Evolutionary conservation across 2,797 vertebrate genomes (phyloP), one percentile per base, ranked within the genome.

Genomic region (Channa striata): DNA sequence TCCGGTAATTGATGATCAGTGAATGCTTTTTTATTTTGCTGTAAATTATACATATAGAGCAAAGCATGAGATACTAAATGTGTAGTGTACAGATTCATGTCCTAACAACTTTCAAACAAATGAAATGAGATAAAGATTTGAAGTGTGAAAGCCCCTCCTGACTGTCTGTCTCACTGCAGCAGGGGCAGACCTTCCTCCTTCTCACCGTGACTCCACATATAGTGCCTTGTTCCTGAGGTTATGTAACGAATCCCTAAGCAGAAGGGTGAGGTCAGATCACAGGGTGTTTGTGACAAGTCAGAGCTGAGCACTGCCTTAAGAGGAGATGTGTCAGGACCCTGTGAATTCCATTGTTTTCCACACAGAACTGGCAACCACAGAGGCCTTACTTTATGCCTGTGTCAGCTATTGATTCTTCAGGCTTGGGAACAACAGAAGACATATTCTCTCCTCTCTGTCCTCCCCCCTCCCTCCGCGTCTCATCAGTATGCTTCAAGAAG

Each of bases 381-480:
- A 78, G 81, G 65, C 73, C 83, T 64, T 50, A 78, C 68, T 83
- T 85, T 89, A 78, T 87, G 83, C 84, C 82, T 73, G 79, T 88
- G 91, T 92, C 85, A 86, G 87, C 82, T 88, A 91, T 92, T 89
- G 87, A 92, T 90, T 89, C 82, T 83, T 77, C 77, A 54, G 83
- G 69, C 81, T 16, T 40, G 77, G 67, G 71, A 75, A 77, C 78
- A 92, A 90, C 89, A 91, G 87, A 88, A 91, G 89, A 82, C 75
- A 82, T 89, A 87, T 91, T 89, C 89, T 90, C 69, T 64, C 33
- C 68, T 69, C 46, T 5, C 69, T 34, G 48, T 47, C 74, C 75
- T 64, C 62, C 72, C 72, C 72, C 72, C 68, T 39, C 63, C 74
- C 47, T 59, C 72, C 58, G 36, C 57, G 42, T 44, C 75, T 79